phyloP scores from a whole-genome alignment of 1,140 invertebrate species.

The Euborellia annulipes region DNA sequence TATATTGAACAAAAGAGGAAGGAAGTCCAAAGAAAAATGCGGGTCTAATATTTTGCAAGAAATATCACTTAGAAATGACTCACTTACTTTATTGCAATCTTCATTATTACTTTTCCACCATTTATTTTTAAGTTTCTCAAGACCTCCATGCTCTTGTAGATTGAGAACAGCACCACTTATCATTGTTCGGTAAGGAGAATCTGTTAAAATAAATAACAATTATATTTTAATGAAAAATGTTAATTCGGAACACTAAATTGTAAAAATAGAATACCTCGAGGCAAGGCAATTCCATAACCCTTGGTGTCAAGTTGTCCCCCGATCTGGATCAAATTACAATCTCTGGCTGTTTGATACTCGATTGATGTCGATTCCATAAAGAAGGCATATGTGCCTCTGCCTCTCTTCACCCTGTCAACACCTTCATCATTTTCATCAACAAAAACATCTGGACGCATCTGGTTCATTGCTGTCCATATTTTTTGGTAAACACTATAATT shows the following conservation, averaged over 20 bases:
- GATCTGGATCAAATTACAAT: conserved; percentile 60
- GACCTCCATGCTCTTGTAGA: conserved; percentile 61
- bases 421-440: conserved; percentile 67
- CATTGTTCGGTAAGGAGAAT: conserved; percentile 51
- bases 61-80: too few species aligned
- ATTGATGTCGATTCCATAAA: conserved; percentile 74
- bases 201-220: conserved; percentile 28
- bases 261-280: conserved; percentile 35
- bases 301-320: conserved; percentile 63
- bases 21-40: too few species aligned
- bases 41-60: too few species aligned
- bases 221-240: too few species aligned
- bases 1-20: too few species aligned
- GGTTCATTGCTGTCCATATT: conserved; percentile 71
- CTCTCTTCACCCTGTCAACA: conserved; percentile 56
- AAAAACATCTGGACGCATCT: conserved; percentile 66
- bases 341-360: conserved; percentile 56
- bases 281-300: conserved; percentile 64
- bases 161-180: conserved; percentile 59
- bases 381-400: conserved; percentile 54
- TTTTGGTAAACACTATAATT: conserved; percentile 53
- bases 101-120: conserved; percentile 61
- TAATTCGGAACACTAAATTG: too few species aligned
- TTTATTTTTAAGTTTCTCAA: conserved; percentile 62
- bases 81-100: too few species aligned